Percentiles rank a stretch among this genome's conserved stretches.
Evolutionary conservation across 2,113 vertebrate species (phyloP).

Genomic region (Herpailurus yagouaroundi): DNA sequence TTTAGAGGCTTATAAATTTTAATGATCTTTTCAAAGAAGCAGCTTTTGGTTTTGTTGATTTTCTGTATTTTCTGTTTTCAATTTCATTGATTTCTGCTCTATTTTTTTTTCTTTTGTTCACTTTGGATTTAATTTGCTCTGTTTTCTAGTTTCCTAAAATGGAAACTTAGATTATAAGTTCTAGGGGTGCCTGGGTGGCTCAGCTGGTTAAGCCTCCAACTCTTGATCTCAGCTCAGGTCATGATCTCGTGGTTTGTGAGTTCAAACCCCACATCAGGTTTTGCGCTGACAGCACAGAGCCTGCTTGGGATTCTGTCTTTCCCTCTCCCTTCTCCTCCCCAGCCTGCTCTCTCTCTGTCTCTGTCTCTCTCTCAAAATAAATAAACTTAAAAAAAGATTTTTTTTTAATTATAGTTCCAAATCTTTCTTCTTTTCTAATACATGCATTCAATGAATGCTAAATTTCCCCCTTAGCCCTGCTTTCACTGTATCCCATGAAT

Average conservation of each 20-base stretch:
- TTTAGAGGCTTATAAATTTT: not conserved
- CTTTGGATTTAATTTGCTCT: constrained; percentile 1
- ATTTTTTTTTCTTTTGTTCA: not conserved
- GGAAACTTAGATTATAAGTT: not conserved
- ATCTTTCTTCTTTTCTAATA: not conserved
- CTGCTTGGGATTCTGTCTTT: too few relatives aligned
- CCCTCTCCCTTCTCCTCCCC: too few relatives aligned
- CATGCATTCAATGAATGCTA: not conserved
- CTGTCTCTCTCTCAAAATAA: too few relatives aligned
- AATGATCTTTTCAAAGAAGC: constrained; percentile 9
- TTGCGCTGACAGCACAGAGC: too few relatives aligned
- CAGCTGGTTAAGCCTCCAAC: too few relatives aligned
- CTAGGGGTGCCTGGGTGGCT: not conserved
- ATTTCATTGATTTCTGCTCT: not conserved
- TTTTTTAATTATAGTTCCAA: not conserved
- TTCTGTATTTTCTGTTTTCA: constrained; percentile 14
- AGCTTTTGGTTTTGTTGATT: constrained; percentile 18
- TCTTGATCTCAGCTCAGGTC: too few relatives aligned
- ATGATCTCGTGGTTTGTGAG: too few relatives aligned
- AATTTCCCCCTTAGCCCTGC: not conserved
- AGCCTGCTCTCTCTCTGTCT: too few relatives aligned
- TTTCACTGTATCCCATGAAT: not conserved
- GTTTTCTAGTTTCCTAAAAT: not conserved
- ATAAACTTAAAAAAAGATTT: too few relatives aligned
- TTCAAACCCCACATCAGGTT: too few relatives aligned